Base-by-base conservation (phyloP, 2,888 invertebrate genomes). In the Zygogramma bicolorata region DNA sequence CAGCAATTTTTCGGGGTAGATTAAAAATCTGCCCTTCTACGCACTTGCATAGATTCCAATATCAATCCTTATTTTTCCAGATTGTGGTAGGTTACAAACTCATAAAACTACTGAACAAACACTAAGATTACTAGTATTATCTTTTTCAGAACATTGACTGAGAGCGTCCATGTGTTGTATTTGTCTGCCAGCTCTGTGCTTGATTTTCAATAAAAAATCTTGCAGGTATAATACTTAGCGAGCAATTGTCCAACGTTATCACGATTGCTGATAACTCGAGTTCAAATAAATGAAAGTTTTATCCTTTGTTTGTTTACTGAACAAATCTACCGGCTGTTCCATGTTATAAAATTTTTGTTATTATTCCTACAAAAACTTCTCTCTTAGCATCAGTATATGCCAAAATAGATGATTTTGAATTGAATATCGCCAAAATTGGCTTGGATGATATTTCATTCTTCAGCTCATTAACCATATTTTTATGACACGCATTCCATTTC, bases 121-220 rank as follows among this genome's bases (percentile, higher is more conserved):
- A 53, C 75, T 74, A 76, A 27, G 7, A 77, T 75, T 13, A 71
- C 62, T 38, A 71, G 71, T 20, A 75, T 63, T n/a, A 76, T 66
- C 62, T 77, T 77, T 18, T 20, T 62, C 29, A 65, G 34, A 4
- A 74, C 70, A 58, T 31, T 58, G 34, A 34, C 34, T 3, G 34
- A 73, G 53, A 34, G 83, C 75, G 34, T 85, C 85, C 0, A 84
- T 84, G 68, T 85, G 85, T 58, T 68, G 15, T 82, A 86, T 84
- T 65, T 75, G 75, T 8, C 20, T 18, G 4, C 77, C 77, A 7
- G 75, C 49, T 46, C 63, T 71, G 46, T 77, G 73, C 40, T 58
- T 10, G 25, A 77, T 69, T 57, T 69, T 27, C 46, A 74, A 27
- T 40, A 62, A 68, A 73, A 77, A 31, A 75, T 68, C 65, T 65